Conservation (phyloP, 2,888 invertebrate species). For the Campaea margaritaria region DNA sequence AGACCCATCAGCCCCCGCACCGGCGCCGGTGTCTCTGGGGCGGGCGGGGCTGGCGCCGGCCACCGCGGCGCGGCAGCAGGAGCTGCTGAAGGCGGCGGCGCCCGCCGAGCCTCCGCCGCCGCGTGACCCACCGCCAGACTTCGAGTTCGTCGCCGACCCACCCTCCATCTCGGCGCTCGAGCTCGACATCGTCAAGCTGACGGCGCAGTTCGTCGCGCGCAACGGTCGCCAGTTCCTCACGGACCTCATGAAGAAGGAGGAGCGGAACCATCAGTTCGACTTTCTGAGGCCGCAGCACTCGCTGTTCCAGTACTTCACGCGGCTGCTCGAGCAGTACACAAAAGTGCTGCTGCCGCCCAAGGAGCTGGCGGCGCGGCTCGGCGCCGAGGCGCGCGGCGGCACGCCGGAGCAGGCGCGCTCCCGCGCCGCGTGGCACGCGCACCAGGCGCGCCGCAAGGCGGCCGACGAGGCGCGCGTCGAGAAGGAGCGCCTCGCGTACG, state of each 20-base stretch:
- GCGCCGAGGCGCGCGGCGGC: conserved; percentile 90
- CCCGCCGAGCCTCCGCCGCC: conserved; percentile 95
- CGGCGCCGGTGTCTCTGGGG: conserved; percentile 45
- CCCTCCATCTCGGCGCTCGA: conserved; percentile 99
- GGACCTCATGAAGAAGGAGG: conserved; percentile 99
- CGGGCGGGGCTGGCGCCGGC: conserved; percentile 88
- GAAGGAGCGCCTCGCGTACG: conserved; percentile 97
- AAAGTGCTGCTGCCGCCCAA: conserved; percentile 98
- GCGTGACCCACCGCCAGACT: conserved; percentile 95
- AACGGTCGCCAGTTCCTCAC: conserved; percentile 99
- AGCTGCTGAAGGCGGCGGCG: conserved; percentile 93
- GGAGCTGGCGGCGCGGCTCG: conserved; percentile 91
- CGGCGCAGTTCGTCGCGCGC: conserved; percentile 99
- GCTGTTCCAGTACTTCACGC: conserved; percentile 98
- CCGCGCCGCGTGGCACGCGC: conserved; percentile 98
- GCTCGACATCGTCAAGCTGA: conserved; percentile 98
- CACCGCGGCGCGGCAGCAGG: conserved; percentile 94
- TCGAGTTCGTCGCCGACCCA: conserved; percentile 98
- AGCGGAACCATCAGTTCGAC: conserved; percentile 99
- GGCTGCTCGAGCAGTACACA: conserved; percentile 98
- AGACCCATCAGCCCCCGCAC: conserved; percentile 53
- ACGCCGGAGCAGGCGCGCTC: conserved; percentile 95
- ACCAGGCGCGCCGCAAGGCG: conserved; percentile 96
- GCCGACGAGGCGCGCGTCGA: conserved; percentile 98
- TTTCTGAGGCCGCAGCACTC: conserved; percentile 99